Evolutionary conservation across 2,113 vertebrate genomes (phyloP).

Genomic region (Nesoenas mayeri): DNA sequence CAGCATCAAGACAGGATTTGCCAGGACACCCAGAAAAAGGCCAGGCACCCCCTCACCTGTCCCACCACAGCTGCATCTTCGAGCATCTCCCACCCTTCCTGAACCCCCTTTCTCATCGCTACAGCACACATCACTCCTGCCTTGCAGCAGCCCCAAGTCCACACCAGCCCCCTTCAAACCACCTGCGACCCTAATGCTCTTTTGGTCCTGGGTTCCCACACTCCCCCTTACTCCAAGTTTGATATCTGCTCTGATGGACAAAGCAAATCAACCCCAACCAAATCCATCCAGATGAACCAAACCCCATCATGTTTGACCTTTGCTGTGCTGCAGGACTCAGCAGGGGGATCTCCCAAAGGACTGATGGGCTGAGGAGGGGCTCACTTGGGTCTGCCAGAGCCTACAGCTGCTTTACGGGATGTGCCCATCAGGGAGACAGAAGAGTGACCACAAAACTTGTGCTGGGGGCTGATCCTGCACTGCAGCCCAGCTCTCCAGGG

Average conservation of each 20-base stretch:
- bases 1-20: neutral
- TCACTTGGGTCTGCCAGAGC: neutral
- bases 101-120: fast-evolving
- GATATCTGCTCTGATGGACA: neutral
- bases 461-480: neutral
- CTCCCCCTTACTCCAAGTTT: neutral
- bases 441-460: neutral
- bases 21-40: neutral
- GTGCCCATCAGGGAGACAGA: neutral
- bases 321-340: neutral
- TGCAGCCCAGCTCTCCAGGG: neutral
- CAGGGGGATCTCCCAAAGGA: neutral
- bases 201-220: neutral
- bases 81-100: neutral
- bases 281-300: neutral
- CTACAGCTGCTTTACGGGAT: neutral
- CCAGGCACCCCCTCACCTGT: neutral
- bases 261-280: neutral
- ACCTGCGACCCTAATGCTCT: neutral
- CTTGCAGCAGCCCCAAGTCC: neutral
- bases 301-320: too few species aligned
- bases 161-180: neutral
- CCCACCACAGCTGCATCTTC: neutral
- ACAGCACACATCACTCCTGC: neutral
- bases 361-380: neutral